A percentile compares a stretch with the other conserved stretches of the same genome.
Conservation (phyloP, 2,797 vertebrate species). For the Bradypodion ventrale region DNA sequence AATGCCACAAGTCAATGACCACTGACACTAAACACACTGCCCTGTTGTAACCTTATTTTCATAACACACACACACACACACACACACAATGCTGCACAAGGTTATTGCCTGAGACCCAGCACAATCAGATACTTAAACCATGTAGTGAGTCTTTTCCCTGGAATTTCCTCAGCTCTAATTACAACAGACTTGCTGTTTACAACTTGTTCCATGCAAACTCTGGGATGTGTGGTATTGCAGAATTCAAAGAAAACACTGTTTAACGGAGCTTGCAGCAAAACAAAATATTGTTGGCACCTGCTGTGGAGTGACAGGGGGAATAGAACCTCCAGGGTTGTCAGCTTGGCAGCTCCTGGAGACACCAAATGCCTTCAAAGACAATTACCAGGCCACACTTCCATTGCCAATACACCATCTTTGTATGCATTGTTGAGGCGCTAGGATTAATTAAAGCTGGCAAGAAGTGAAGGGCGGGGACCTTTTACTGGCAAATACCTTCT, state of each 20-base stretch:
- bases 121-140: too few relatives aligned
- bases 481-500: conserved; percentile 2
- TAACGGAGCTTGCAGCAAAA: background rate
- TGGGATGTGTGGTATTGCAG: background rate
- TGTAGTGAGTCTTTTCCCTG: too few relatives aligned
- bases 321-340: conserved; percentile 5
- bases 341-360: conserved; percentile 25
- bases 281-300: background rate
- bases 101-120: too few relatives aligned
- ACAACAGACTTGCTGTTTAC: background rate
- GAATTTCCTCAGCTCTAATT: background rate
- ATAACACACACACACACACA: too few relatives aligned
- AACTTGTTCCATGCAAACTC: background rate
- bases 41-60: too few relatives aligned
- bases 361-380: conserved; percentile 2
- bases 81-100: too few relatives aligned
- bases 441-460: conserved; percentile 22
- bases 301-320: background rate
- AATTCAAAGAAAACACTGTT: accelerated
- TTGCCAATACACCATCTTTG: background rate
- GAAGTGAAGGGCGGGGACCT: conserved; percentile 5
- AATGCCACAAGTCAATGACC: too few relatives aligned
- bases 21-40: too few relatives aligned
- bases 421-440: background rate
- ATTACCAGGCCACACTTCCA: background rate